phyloP scores from a whole-genome alignment of 1,140 invertebrate genomes.

The Aplysia californica region DNA sequence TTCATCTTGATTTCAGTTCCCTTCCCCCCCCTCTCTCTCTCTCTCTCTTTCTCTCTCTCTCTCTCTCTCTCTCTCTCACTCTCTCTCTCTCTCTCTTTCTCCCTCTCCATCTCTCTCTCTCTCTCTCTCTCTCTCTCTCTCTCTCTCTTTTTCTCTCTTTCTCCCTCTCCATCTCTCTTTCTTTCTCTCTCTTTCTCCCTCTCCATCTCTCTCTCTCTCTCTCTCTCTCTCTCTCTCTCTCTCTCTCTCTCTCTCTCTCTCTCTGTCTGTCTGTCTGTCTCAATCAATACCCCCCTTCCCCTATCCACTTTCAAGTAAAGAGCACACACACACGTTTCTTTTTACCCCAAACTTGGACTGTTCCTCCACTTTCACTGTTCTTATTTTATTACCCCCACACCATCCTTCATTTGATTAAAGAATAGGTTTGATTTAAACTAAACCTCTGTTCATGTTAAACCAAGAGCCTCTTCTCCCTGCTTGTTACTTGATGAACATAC shows the following conservation, averaged over 20 bases:
- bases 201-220: too few species aligned
- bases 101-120: too few species aligned
- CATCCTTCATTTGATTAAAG: too few species aligned
- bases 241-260: constrained; percentile 5
- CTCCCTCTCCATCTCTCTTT: too few species aligned
- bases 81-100: not conserved
- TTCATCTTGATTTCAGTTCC: not conserved
- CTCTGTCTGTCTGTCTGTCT: not conserved
- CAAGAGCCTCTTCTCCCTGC: not conserved
- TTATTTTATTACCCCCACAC: too few species aligned
- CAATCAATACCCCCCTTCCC: too few species aligned
- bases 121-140: constrained; percentile 1
- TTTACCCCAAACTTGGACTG: too few species aligned
- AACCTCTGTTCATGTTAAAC: not conserved
- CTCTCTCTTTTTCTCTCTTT: not conserved
- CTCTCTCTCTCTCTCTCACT: not conserved
- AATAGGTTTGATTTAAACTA: too few species aligned
- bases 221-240: constrained; percentile 1
- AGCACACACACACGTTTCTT: too few species aligned
- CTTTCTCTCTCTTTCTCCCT: too few species aligned
- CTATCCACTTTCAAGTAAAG: too few species aligned
- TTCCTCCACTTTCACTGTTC: too few species aligned
- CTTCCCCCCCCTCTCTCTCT: not conserved
- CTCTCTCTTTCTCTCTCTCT: not conserved
- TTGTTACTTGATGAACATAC: not conserved